Percentiles rank a stretch among this genome's conserved stretches.
These are phyloP conservation scores for Pegea sp. DNA, from an alignment of 23 tunicate genomes.

Conservation along the genomic window DNA sequence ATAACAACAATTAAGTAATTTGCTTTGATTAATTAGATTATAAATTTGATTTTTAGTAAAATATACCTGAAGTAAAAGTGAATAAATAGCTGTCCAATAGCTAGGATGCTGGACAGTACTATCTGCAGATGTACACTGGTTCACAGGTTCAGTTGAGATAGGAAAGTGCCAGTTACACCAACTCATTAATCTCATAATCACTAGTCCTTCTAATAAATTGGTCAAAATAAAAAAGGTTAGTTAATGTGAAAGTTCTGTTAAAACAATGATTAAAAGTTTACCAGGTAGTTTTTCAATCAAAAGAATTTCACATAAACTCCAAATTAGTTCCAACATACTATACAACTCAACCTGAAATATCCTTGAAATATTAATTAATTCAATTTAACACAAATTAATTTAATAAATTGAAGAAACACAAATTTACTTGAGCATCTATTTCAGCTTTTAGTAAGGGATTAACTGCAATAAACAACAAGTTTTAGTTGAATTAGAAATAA, in stretches of 20 bases:
- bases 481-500: too few relatives aligned
- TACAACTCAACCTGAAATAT: too few relatives aligned
- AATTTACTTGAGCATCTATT: too few relatives aligned
- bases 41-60: too few relatives aligned
- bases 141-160: conserved; percentile 38
- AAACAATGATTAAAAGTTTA: neutral
- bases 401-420: too few relatives aligned
- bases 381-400: too few relatives aligned
- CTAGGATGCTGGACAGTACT: conserved; percentile 30
- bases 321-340: conserved; percentile 66
- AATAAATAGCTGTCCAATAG: conserved; percentile 55
- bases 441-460: too few relatives aligned
- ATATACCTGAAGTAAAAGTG: conserved; percentile 48
- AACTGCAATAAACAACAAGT: too few relatives aligned
- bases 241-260: neutral
- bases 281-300: conserved; percentile 76
- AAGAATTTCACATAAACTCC: conserved; percentile 83
- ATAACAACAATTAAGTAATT: too few relatives aligned
- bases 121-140: conserved; percentile 15
- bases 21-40: too few relatives aligned
- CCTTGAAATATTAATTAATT: too few relatives aligned
- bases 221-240: neutral
- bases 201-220: conserved; percentile 5
- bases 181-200: conserved; percentile 29
- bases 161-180: conserved; percentile 90